Conservation (phyloP, 2,113 vertebrate genomes). For the Lamprologus sp. region DNA sequence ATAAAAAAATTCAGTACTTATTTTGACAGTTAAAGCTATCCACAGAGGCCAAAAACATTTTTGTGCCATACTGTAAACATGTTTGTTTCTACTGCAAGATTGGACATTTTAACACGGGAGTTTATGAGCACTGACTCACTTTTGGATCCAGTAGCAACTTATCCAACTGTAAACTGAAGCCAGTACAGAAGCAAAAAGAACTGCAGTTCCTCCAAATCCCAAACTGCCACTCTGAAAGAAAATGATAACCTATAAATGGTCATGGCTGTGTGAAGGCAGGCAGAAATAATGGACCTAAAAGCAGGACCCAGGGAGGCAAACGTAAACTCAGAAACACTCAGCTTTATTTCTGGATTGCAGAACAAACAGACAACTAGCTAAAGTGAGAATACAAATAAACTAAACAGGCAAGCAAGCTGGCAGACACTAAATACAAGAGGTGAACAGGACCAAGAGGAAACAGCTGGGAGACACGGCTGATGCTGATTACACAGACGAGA, state of each 20-base stretch:
- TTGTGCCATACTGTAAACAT: neutral
- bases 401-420: neutral
- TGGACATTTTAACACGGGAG: neutral
- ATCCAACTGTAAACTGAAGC: neutral
- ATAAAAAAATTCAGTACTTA: neutral
- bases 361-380: fast-evolving
- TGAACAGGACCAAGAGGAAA: neutral
- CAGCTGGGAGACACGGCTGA: neutral
- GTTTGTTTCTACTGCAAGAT: neutral
- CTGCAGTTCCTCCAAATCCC: fast-evolving
- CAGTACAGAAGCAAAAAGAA: neutral
- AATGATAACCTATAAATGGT: neutral
- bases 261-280: neutral
- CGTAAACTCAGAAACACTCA: fast-evolving
- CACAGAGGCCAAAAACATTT: neutral
- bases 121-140: neutral
- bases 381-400: neutral
- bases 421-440: neutral
- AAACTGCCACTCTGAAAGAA: neutral
- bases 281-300: fast-evolving
- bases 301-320: neutral
- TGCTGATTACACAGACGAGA: neutral
- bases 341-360: neutral
- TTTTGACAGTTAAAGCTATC: fast-evolving
- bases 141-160: neutral